These are phyloP conservation scores for Schizothorax lantsangensis DNA, from an alignment of 2,797 vertebrate genomes.

Conservation along the genomic window DNA sequence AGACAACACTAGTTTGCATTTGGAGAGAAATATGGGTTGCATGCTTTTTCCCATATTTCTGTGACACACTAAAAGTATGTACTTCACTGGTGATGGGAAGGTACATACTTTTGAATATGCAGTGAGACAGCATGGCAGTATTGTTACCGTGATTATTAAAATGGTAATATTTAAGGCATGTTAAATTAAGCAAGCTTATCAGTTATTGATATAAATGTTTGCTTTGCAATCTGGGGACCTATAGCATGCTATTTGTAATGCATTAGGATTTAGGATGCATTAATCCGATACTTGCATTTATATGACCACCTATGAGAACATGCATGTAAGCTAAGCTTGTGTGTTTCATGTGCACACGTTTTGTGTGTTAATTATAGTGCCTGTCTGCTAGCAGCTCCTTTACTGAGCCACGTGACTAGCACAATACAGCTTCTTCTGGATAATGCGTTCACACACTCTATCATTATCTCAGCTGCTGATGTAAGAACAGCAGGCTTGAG, in stretches of 20 bases:
- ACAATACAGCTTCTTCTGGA: constrained; percentile 34
- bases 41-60: constrained; percentile 1
- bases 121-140: background rate
- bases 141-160: background rate
- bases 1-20: constrained; percentile 2
- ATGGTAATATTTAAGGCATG: background rate
- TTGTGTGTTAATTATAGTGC: constrained; percentile 46
- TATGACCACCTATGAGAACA: background rate
- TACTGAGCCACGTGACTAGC: constrained; percentile 14
- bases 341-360: background rate
- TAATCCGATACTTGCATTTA: background rate
- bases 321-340: constrained; percentile 12
- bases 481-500: constrained; percentile 30
- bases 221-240: background rate
- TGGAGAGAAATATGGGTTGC: constrained; percentile 8
- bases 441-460: constrained; percentile 34
- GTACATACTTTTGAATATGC: background rate
- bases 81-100: background rate
- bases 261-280: background rate
- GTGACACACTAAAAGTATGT: background rate
- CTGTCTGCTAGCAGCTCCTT: constrained; percentile 42
- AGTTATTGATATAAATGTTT: background rate
- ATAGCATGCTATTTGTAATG: background rate
- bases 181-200: constrained; percentile 3
- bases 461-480: constrained; percentile 52